These are phyloP conservation scores for Pseudococcus viburni DNA, from an alignment of 2,888 invertebrate species.

Conservation along the genomic window DNA sequence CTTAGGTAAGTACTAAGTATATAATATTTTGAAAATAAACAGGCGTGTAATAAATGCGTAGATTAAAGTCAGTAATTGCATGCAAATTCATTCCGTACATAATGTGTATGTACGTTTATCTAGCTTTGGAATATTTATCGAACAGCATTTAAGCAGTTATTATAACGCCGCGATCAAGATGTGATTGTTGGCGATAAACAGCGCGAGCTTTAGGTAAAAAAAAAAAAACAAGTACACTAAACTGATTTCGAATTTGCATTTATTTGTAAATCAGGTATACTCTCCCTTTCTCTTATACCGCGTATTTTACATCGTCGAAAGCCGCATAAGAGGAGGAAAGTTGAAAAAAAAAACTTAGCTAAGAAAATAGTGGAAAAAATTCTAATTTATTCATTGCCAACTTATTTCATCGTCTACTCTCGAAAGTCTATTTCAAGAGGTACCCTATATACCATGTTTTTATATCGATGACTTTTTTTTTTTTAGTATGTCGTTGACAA, in stretches of 20 bases:
- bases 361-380: conserved; percentile 15
- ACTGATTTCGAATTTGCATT: background rate
- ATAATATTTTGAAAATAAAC: background rate
- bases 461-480: conserved; percentile 41
- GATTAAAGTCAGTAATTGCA: background rate
- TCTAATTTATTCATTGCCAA: conserved; percentile 31
- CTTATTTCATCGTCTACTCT: conserved; percentile 24
- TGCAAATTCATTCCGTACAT: conserved; percentile 14
- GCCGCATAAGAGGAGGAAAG: background rate
- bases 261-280: conserved; percentile 3
- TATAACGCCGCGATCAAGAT: conserved; percentile 3
- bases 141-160: conserved; percentile 14
- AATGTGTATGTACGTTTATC: background rate
- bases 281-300: background rate
- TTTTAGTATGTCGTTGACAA: conserved; percentile 22
- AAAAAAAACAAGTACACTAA: background rate
- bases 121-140: background rate
- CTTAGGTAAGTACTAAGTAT: too few species aligned
- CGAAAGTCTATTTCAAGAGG: background rate
- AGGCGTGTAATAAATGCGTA: background rate
- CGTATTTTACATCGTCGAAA: conserved; percentile 16
- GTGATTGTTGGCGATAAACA: conserved; percentile 9
- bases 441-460: background rate
- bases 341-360: background rate
- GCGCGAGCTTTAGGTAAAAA: background rate